Evolutionary conservation across 2,113 vertebrate species (phyloP), one percentile per base, ranked within the genome.

Genomic region (Phalacrocorax brasilianus): DNA sequence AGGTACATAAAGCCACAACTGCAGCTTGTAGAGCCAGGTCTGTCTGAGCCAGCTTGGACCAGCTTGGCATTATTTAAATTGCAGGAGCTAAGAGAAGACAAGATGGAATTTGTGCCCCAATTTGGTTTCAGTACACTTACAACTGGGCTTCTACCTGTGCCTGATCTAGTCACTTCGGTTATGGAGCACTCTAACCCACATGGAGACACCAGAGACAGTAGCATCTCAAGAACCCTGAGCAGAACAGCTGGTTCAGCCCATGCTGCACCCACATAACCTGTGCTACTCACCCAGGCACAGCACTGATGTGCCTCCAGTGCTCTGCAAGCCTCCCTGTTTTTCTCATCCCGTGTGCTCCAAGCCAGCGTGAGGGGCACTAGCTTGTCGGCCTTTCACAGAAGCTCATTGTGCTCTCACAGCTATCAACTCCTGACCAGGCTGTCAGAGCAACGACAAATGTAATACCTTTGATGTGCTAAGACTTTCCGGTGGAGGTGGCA

Each of bases 181-280:
- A 23, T 2, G 5, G n/a, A 67, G 38, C 33, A 40, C 17, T 15
- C 18, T 35, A 53, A 59, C 12, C 19, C 52, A 23, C 0, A 0
- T 17, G 56, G 55, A 45, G 6, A 14, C 45, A 44, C 4, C 0
- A 2, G n/a, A 59, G 28, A 26, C 13, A 30, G 10, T 16, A 89
- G 30, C 26, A 47, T 27, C 47, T 35, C 33, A 55, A 58, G 32
- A 49, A n/a, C 8, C 27, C 26, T 12, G 53, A 65, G 33, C 28
- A 44, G 53, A 56, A 56, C 0, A 0, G 12, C 59, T 68, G 15
- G 17, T 61, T 49, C 63, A 63, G 81, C 22, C 50, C 1, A 0
- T 50, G n/a, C 40, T 88, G 26, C n/a, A 21, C 15, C 52, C 30
- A 0, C 22, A 12, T 1, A 49, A 40, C 45, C 55, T 67, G 4